These are phyloP conservation scores for Dendrolimus pini DNA, from an alignment of 2,888 invertebrate genomes.

Conservation along the genomic window DNA sequence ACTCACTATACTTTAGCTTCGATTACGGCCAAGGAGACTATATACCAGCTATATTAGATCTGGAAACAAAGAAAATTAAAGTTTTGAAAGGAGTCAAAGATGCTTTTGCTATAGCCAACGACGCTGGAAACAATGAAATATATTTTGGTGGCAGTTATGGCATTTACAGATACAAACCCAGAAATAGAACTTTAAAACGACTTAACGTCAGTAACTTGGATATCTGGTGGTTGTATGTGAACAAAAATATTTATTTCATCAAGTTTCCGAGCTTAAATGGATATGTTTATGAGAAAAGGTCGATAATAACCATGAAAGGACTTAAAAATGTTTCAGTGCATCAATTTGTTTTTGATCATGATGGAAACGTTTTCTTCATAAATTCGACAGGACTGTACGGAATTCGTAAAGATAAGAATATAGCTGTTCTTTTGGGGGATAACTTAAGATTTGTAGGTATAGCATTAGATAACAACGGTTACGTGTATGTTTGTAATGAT, in stretches of 20 bases:
- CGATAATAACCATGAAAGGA: constrained; percentile 25
- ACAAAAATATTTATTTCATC: constrained; percentile 44
- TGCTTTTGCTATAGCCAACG: constrained; percentile 51
- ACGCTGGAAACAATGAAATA: constrained; percentile 31
- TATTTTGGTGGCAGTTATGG: constrained; percentile 62
- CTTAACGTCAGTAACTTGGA: constrained; percentile 44
- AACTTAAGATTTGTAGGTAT: constrained; percentile 44
- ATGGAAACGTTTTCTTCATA: constrained; percentile 47
- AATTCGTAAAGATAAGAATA: constrained; percentile 23
- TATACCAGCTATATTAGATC: constrained; percentile 39
- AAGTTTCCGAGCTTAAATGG: constrained; percentile 51
- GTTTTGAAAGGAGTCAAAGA: constrained; percentile 56
- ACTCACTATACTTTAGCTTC: constrained; percentile 56
- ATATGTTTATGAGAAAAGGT: constrained; percentile 40
- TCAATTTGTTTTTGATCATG: constrained; percentile 50
- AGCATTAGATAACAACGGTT: constrained; percentile 41
- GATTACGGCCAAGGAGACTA: constrained; percentile 57
- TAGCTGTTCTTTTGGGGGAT: constrained; percentile 32
- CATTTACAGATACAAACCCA: constrained; percentile 47
- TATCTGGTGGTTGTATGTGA: constrained; percentile 56
- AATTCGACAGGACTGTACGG: constrained; percentile 52
- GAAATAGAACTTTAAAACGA: constrained; percentile 29
- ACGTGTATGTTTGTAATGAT: constrained; percentile 48
- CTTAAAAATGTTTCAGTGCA: constrained; percentile 35
- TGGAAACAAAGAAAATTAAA: constrained; percentile 40